Evolutionary conservation across 2,888 invertebrate genomes (phyloP).

Genomic region (Dryobotodes eremita): DNA sequence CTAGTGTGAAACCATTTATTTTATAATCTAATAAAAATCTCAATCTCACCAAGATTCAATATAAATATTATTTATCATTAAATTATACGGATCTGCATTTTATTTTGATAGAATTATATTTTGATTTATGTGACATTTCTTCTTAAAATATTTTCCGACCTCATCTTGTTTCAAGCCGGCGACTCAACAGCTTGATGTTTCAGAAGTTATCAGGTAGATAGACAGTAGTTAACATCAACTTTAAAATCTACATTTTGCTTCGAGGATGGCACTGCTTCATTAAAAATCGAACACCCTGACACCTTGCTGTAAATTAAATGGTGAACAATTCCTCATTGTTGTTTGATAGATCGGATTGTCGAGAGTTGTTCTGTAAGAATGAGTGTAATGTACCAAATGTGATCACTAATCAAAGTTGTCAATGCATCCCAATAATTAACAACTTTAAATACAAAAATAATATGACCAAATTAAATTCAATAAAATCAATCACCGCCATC

Average conservation of each 20-base stretch:
- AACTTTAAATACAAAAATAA: not conserved
- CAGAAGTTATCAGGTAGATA: not conserved
- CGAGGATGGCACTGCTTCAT: no score
- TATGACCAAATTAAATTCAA: slow-evolving; percentile 14
- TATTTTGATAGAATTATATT: slow-evolving; percentile 16
- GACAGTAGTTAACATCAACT: not conserved
- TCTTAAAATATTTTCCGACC: not conserved
- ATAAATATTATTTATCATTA: slow-evolving; percentile 22
- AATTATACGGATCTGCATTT: slow-evolving; percentile 24
- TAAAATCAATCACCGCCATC: slow-evolving; percentile 55
- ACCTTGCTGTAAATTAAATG: not conserved
- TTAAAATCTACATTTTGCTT: not conserved
- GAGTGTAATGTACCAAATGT: not conserved
- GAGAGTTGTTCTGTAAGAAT: not conserved
- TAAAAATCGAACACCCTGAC: not conserved
- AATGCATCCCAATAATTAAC: not conserved
- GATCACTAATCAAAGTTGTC: not conserved
- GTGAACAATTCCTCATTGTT: not conserved
- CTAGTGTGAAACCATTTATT: slow-evolving; percentile 49
- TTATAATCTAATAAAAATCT: slow-evolving; percentile 42
- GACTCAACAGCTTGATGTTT: not conserved
- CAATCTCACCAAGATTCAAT: slow-evolving; percentile 13
- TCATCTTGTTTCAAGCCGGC: not conserved
- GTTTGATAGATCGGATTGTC: not conserved
- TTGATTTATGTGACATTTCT: slow-evolving; percentile 16